phyloP scores from a whole-genome alignment of 2,113 vertebrate genomes.

The Calidris pugnax region DNA sequence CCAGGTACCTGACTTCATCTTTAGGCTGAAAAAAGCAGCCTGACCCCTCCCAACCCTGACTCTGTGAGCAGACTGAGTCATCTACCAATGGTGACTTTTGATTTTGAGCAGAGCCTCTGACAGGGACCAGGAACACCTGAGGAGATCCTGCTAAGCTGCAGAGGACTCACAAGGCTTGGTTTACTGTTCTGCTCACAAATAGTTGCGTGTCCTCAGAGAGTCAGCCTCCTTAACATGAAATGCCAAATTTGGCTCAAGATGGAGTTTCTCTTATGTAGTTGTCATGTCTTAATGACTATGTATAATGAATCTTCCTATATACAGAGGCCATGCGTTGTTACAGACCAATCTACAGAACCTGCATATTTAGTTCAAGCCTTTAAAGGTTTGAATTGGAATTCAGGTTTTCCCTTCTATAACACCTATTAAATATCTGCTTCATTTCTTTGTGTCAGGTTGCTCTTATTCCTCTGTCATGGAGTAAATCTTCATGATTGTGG shows the following conservation, averaged over 20 bases:
- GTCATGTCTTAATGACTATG: not conserved
- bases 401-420: not conserved
- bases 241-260: not conserved
- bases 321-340: not conserved
- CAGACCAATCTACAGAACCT: not conserved
- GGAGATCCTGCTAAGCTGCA: not conserved
- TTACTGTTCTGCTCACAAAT: not conserved
- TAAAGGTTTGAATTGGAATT: not conserved
- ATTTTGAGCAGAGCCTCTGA: not conserved
- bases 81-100: not conserved
- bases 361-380: not conserved
- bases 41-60: not conserved
- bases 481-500: not conserved
- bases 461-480: not conserved
- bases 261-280: not conserved
- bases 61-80: not conserved
- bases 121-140: not conserved
- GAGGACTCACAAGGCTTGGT: not conserved
- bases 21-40: not conserved
- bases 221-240: not conserved
- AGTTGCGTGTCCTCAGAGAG: not conserved
- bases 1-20: not conserved
- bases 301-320: not conserved
- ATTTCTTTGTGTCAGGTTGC: not conserved
- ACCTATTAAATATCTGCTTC: not conserved